Evolutionary conservation across 2,797 vertebrate species (phyloP), one percentile per base, ranked within the genome.

Genomic region (Champsocephalus gunnari): DNA sequence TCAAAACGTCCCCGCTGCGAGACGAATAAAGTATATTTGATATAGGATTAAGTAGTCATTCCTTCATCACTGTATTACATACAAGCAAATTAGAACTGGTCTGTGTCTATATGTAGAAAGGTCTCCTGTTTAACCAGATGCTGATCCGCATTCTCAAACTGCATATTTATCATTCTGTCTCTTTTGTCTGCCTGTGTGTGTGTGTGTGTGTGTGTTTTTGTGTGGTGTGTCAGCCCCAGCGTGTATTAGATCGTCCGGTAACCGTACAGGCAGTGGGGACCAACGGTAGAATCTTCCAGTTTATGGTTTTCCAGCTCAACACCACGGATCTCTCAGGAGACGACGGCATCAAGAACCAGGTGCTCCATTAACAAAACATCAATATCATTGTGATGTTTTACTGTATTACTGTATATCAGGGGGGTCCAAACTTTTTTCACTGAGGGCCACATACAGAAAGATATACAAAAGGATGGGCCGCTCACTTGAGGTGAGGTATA

Each of bases 271-370:
- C 96, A 0, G 34, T 99, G 71, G 96, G 94, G 71, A 97, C 96
- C 0, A 96, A 99, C 0, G 98, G 98, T 0, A 93, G 95, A 9
- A 45, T 95, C 24, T 99, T 99, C 94, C 96, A 98, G 68, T 99
- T 98, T 43, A 69, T 97, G 82, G 94, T 98, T 60, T 96, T 99
- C 73, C 98, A 99, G 90, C 93, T 99, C 80, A 99, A 99, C 85
- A 99, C 97, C 55, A 97, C 96, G 3, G 96, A 97, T 53, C 92
- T 99, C 9, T 82, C 86, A 43, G 90, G 94, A 5, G 89, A 84
- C 0, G 87, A 92, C 0, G 97, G 98, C 0, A 2, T 98, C 72
- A 99, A 99, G 92, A 99, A 99, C 81, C 87, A 97, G 43, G 96
- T 92, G 14, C 50, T 47, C 48, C 12, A 17, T 41, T 9, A 44